Base-by-base conservation (phyloP, 2,888 invertebrate genomes). In the Vannuccia rotundouncinata region DNA sequence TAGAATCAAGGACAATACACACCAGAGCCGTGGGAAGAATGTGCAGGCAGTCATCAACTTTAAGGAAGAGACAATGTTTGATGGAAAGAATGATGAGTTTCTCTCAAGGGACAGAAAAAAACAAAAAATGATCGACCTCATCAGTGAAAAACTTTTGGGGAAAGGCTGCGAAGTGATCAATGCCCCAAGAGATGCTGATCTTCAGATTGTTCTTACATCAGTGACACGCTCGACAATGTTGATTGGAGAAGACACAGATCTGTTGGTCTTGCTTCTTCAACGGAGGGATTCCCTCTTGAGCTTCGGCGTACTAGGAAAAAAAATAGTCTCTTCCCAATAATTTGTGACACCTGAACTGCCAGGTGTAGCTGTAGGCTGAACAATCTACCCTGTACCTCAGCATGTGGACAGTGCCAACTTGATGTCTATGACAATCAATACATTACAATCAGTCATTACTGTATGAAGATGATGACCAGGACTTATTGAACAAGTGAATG, bases 1-100 rank as follows among this genome's bases (percentile, higher is more conserved):
- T 28, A 76, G 60, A 31, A 81, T 81, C 25, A 81, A 81, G 80
- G 81, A 81, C 66, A 81, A 74, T 75, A 75, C 80, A 25, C 45
- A 80, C 28, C 79, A 80, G 79, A 30, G 79, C 28, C 79, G 80
- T 45, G 22, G 31, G 29, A 17, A 22, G 1, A 80, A 80, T 13
- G 5, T 5, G 13, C 45, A 79, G 45, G 29, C 79, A 5, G 2
- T 28, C 13, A 10, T 80, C n/a, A 80, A n/a, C 29, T 79, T 80
- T 74, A 74, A 13, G 25, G 74, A 17, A 13, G 59, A 77, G n/a
- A 45, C 59, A n/a, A n/a, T n/a, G n/a, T n/a, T n/a, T n/a, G n/a
- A n/a, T n/a, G n/a, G n/a, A n/a, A n/a, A n/a, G n/a, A n/a, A n/a
- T n/a, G n/a, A n/a, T n/a, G n/a, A n/a, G n/a, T n/a, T n/a, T n/a